These are phyloP conservation scores for Cistogaster globosa DNA, from an alignment of 2,888 invertebrate genomes.

Conservation along the genomic window DNA sequence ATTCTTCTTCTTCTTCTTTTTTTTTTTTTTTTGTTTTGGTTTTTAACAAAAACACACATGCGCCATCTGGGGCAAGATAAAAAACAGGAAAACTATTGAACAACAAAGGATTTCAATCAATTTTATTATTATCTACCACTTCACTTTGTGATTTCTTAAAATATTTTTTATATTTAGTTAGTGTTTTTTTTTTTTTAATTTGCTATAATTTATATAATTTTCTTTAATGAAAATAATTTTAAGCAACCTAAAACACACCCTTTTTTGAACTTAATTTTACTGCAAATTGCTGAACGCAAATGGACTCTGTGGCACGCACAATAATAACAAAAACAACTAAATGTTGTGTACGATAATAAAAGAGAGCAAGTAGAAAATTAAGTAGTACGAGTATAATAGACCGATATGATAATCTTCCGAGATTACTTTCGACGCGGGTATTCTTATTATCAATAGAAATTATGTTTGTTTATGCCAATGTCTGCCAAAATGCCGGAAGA, in stretches of 20 bases:
- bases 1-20: conserved; percentile 37
- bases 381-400: background rate
- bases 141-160: background rate
- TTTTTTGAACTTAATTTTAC: conserved; percentile 32
- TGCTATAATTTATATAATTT: background rate
- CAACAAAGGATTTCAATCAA: conserved; percentile 64
- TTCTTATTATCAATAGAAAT: conserved; percentile 28
- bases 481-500: conserved; percentile 49
- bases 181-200: conserved; percentile 13
- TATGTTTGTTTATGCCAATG: conserved; percentile 45
- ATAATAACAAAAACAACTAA: background rate
- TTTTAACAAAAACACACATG: conserved; percentile 60
- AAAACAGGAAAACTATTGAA: conserved; percentile 20
- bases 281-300: conserved; percentile 30
- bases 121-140: conserved; percentile 12
- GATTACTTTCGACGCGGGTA: conserved; percentile 30
- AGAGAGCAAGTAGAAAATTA: conserved; percentile 40
- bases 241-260: conserved; percentile 59
- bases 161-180: conserved; percentile 8
- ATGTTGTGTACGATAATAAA: background rate
- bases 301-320: conserved; percentile 34
- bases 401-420: conserved; percentile 13
- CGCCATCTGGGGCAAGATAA: conserved; percentile 45
- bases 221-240: background rate
- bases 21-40: conserved; percentile 42